Evolutionary conservation across 1,140 invertebrate genomes (phyloP).

Genomic region (Dreissena rostriformis): DNA sequence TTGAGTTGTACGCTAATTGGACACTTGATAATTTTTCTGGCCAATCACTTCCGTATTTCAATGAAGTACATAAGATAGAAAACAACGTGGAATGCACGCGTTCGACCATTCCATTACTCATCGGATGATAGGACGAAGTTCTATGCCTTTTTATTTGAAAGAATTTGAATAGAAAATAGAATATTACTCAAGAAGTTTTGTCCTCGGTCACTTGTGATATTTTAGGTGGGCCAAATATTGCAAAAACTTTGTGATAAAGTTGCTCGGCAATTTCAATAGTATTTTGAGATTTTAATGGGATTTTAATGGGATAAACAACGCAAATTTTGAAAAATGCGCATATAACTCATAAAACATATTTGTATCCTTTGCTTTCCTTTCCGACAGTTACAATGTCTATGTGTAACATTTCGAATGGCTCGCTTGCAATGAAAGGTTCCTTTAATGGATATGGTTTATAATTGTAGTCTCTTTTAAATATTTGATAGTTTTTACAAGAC

Average conservation of each 20-base stretch:
- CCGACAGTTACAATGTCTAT: not conserved
- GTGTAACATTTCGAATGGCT: not conserved
- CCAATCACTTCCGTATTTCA: not conserved
- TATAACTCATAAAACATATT: not conserved
- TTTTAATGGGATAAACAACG: not conserved
- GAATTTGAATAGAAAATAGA: not conserved
- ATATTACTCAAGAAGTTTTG: not conserved
- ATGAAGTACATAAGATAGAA: not conserved
- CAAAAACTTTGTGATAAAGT: not conserved
- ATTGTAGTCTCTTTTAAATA: not conserved
- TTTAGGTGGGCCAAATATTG: not conserved
- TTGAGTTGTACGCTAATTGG: slow-evolving; percentile 6
- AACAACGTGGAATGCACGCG: not conserved
- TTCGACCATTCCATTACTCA: slow-evolving; percentile 10
- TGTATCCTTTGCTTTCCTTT: not conserved
- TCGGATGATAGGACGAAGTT: not conserved
- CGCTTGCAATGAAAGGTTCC: not conserved
- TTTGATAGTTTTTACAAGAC: not conserved
- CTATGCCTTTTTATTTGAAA: not conserved
- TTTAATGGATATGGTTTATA: not conserved
- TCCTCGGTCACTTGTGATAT: not conserved
- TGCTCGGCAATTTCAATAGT: not conserved
- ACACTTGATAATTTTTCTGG: not conserved
- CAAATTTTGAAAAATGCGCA: not conserved
- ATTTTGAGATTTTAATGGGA: too few relatives aligned